Evolutionary conservation across 1,140 invertebrate species (phyloP).

Genomic region (Heliconius congener): DNA sequence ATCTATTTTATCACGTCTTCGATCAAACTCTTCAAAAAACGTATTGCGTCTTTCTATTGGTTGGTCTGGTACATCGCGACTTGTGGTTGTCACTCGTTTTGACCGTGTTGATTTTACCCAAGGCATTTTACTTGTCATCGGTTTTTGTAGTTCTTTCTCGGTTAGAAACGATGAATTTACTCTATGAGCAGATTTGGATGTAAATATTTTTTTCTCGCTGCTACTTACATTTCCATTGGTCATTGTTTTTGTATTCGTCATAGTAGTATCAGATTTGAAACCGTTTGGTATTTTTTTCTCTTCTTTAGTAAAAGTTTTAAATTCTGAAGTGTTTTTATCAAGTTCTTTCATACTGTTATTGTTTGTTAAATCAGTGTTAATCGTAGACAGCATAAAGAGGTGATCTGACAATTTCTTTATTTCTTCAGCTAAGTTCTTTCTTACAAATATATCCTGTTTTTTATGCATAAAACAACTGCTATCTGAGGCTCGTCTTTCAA

Average conservation of each 20-base stretch:
- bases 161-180: conserved; percentile 65
- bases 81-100: conserved; percentile 84
- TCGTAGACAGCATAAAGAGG: conserved; percentile 86
- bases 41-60: conserved; percentile 82
- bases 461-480: conserved; percentile 84
- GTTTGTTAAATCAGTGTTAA: conserved; percentile 83
- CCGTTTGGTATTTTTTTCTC: conserved; percentile 67
- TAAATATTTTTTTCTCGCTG: conserved; percentile 61
- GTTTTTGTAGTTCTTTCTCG: conserved; percentile 64
- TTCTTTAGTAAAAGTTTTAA: conserved; percentile 50
- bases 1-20: conserved; percentile 71
- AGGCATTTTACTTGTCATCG: conserved; percentile 78
- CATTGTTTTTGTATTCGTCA: conserved; percentile 53
- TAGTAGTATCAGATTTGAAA: conserved; percentile 64
- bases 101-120: conserved; percentile 80
- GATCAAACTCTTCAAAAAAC: conserved; percentile 82
- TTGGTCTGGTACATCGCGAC: conserved; percentile 84
- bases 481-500: conserved; percentile 89
- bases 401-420: conserved; percentile 90
- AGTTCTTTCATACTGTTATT: conserved; percentile 73
- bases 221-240: conserved; percentile 69
- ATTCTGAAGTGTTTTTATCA: conserved; percentile 70
- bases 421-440: conserved; percentile 88
- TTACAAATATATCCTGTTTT: conserved; percentile 82
- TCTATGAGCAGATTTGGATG: conserved; percentile 68